Percentiles rank a stretch among this genome's conserved stretches.
These are phyloP conservation scores for Tridacna gigas DNA, from an alignment of 2,888 invertebrate species.

Conservation along the genomic window DNA sequence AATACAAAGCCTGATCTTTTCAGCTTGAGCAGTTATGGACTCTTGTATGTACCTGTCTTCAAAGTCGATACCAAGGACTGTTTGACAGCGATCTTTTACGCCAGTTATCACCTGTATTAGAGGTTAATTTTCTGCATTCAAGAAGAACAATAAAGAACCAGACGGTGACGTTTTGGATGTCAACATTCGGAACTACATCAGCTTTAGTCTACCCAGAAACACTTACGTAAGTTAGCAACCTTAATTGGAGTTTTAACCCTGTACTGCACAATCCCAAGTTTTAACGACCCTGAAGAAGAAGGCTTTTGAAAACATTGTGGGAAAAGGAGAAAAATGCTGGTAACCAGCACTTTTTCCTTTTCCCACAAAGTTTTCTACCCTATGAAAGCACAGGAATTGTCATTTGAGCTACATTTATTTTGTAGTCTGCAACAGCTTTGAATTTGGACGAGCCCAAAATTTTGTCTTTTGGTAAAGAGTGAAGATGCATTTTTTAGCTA, in stretches of 20 bases:
- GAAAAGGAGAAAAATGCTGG: no score
- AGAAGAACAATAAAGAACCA: conserved; percentile 78
- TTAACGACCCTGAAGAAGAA: no score
- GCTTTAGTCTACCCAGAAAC: conserved; percentile 77
- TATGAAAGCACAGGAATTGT: no score
- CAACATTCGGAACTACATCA: conserved; percentile 76
- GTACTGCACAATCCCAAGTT: neutral
- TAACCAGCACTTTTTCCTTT: no score
- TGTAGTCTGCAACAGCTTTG: no score
- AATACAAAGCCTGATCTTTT: conserved; percentile 10
- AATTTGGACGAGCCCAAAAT: no score
- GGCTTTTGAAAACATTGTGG: no score
- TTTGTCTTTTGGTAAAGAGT: no score
- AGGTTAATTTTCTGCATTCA: conserved; percentile 76
- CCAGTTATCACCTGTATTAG: conserved; percentile 77
- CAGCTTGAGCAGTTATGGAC: conserved; percentile 82
- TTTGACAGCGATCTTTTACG: conserved; percentile 79
- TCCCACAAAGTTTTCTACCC: no score
- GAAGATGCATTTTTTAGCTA: no score
- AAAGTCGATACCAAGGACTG: conserved; percentile 73
- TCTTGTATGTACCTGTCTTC: conserved; percentile 76
- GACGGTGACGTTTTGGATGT: conserved; percentile 78
- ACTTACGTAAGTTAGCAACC: conserved; percentile 69
- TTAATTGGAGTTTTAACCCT: neutral
- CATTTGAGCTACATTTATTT: no score